Conservation (phyloP, 2,797 vertebrate species). For the Pipistrellus nathusii region DNA sequence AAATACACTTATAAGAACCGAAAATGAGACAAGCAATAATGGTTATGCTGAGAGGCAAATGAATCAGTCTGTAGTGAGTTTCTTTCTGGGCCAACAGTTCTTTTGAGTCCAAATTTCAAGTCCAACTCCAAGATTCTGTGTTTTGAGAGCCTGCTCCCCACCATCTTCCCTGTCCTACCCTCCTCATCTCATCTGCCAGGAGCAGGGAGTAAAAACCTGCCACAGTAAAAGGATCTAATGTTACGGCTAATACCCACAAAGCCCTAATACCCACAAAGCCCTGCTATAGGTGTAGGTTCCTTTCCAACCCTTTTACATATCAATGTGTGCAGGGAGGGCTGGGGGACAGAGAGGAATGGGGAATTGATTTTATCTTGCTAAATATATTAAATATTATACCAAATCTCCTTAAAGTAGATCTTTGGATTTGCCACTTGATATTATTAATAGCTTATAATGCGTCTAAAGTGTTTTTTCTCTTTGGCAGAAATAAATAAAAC, state of each 20-base stretch:
- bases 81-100: no score
- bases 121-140: neutral
- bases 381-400: neutral
- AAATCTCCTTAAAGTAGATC: neutral
- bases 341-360: neutral
- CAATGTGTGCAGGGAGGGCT: neutral
- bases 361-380: neutral
- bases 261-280: neutral
- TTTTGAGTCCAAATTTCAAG: neutral
- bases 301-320: neutral
- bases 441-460: slow-evolving; percentile 13
- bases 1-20: no score
- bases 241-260: neutral
- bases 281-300: neutral
- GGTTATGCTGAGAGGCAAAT: no score
- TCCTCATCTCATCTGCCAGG: neutral
- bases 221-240: neutral
- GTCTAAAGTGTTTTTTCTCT: neutral
- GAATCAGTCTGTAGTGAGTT: no score
- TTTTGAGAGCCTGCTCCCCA: neutral
- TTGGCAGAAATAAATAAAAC: slow-evolving; percentile 53
- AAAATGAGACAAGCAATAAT: no score
- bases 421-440: slow-evolving; percentile 41
- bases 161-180: no score
- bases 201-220: neutral